Base-by-base conservation (phyloP, 2,797 vertebrate genomes). In the Aotus griseimembra region DNA sequence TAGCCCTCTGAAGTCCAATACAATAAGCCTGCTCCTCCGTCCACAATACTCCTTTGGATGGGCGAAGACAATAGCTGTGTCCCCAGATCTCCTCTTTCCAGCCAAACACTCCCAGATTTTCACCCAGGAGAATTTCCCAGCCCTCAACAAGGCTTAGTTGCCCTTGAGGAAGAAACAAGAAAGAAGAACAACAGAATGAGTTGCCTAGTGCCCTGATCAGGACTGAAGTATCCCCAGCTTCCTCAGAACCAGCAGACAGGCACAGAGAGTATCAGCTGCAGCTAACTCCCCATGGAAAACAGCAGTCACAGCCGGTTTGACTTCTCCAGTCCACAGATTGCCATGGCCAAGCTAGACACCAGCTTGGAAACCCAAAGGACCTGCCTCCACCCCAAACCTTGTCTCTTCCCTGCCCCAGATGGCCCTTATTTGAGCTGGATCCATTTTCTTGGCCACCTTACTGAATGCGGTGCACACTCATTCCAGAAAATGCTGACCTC, bases 371-470 rank as follows among this genome's bases (percentile, higher is more conserved):
- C 93, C 88, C 96, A 93, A 95, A 91, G 82, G 97, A 90, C 88
- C 95, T 89, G 67, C 95, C 77, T 96, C 86, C 88, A 92, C 17
- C 94, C 90, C 84, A 76, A 96, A 94, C 48, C 67, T 93, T 94
- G 86, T 90, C 94, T 98, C 96, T 90, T 96, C 90, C 90, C 85
- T 85, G 80, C 95, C 98, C 85, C 76, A 55, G 11, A 67, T 72
- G 95, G 96, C 95, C 93, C 91, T 97, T 96, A 97, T 97, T 96
- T 97, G 98, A 98, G 97, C 95, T 97, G 92, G 97, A 96, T 98
- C 97, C 94, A 95, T 98, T 98, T 97, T 98, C 98, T 98, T 98
- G 98, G 91, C 97, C 98, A 98, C 93, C 97, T 97, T 97, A 97
- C 88, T 97, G 96, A 97, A 98, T 92, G 96, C 57, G 30, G 95